These are phyloP conservation scores for Erannis defoliaria DNA, from an alignment of 2,888 invertebrate genomes.

Conservation along the genomic window DNA sequence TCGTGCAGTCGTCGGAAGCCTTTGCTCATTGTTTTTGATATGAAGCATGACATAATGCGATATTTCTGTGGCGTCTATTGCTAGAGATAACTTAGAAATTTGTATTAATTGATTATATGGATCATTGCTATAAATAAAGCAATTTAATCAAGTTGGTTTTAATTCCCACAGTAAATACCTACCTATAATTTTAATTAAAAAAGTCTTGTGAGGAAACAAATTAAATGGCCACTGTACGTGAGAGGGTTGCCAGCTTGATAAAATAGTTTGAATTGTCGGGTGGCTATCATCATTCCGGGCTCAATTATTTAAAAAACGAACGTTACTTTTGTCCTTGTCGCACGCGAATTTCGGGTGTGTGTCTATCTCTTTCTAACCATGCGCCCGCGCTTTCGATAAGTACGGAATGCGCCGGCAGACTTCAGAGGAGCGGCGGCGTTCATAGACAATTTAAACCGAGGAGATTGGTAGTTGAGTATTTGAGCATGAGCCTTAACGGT, in stretches of 20 bases:
- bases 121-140: slow-evolving; percentile 1
- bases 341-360: slow-evolving; percentile 62
- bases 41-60: slow-evolving; percentile 52
- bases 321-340: slow-evolving; percentile 67
- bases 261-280: slow-evolving; percentile 79
- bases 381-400: slow-evolving; percentile 81
- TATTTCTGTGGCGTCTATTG: slow-evolving; percentile 36
- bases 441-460: slow-evolving; percentile 86
- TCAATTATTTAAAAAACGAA: slow-evolving; percentile 85
- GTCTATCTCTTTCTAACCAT: slow-evolving; percentile 64
- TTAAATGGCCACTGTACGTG: slow-evolving; percentile 76
- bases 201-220: slow-evolving; percentile 70
- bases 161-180: slow-evolving; percentile 19
- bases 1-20: slow-evolving; percentile 65
- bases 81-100: slow-evolving; percentile 13
- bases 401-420: slow-evolving; percentile 84
- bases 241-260: slow-evolving; percentile 79
- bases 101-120: slow-evolving; percentile 15
- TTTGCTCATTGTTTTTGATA: slow-evolving; percentile 65
- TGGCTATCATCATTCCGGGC: slow-evolving; percentile 83
- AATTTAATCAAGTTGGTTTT: not conserved
- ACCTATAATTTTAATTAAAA: slow-evolving; percentile 24
- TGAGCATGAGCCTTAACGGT: slow-evolving; percentile 69
- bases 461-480: slow-evolving; percentile 78
- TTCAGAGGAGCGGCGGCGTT: slow-evolving; percentile 81